These are phyloP conservation scores for Drosophila kurseongensis DNA, from an alignment of 1,140 invertebrate genomes.

Conservation along the genomic window DNA sequence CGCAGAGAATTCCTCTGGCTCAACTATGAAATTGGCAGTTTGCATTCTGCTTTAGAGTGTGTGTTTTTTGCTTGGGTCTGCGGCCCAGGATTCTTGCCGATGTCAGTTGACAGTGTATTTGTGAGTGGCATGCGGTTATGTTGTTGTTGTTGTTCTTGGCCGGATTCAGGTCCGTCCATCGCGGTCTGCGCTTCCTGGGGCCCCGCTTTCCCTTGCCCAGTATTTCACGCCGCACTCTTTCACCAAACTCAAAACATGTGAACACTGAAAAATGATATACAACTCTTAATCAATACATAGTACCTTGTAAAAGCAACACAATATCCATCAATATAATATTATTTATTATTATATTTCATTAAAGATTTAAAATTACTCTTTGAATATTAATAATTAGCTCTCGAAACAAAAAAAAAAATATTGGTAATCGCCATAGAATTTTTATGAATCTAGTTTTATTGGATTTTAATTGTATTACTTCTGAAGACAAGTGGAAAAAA, in stretches of 20 bases:
- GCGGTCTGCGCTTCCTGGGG: background rate
- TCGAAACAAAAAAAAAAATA: no score
- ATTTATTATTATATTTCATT: no score
- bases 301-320: no score
- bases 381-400: no score
- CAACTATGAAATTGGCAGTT: slow-evolving; percentile 79
- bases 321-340: no score
- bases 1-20: slow-evolving; percentile 42
- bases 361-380: no score
- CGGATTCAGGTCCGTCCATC: slow-evolving; percentile 4
- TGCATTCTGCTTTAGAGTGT: slow-evolving; percentile 62
- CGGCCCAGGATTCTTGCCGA: slow-evolving; percentile 67
- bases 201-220: slow-evolving; percentile 12
- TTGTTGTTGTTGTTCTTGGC: slow-evolving; percentile 20
- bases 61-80: slow-evolving; percentile 40
- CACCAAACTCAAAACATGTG: slow-evolving; percentile 15
- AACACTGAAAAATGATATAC: slow-evolving; percentile 14
- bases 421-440: no score
- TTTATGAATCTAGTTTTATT: no score
- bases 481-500: no score
- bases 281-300: no score
- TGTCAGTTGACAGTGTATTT: slow-evolving; percentile 39
- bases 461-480: no score
- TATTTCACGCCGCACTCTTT: slow-evolving; percentile 57
- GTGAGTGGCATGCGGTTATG: slow-evolving; percentile 65